Evolutionary conservation across 2,888 invertebrate species (phyloP), one percentile per base, ranked within the genome.

Genomic region (Plemyria rubiginata): DNA sequence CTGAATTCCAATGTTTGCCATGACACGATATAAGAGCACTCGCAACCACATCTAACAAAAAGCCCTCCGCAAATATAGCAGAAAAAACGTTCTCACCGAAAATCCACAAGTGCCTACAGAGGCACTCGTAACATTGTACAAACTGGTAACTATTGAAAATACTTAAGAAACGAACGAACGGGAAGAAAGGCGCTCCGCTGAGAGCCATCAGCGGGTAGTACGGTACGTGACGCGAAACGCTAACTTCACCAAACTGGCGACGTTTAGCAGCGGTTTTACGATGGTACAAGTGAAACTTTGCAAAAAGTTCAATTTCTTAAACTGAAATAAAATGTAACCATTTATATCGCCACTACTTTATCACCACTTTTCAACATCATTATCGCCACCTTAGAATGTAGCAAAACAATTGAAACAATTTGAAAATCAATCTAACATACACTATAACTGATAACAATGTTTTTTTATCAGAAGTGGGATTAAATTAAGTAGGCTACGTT

Each of bases 191-290:
- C 54, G 73, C 71, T 77, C 81, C 82, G 74, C 68, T 54, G 82
- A 85, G 84, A 77, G 78, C 85, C 82, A 83, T 86, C 78, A 81
- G 77, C 73, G 75, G 73, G 55, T 50, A 61, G 71, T 68, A 86
- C 86, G 87, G 71, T 68, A 86, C 86, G 87, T 87, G 86, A 84
- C 71, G 73, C 77, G 84, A 84, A 85, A 84, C 78, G 78, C 70
- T 75, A 85, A 79, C 77, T 74, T 75, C 74, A 75, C 74, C 70
- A 67, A 78, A 79, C 77, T 70, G 73, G 72, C 75, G 71, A 74
- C 80, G 79, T 80, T 80, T 79, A 81, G 76, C 65, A 65, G 72
- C 63, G 70, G 75, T 73, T 72, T 68, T 66, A 65, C 29, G 29
- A 32, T 65, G 62, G 48, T 56, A 52, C 60, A 61, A 62, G 65